Evolutionary conservation across 2,888 invertebrate genomes (phyloP).

Genomic region (Galeopsomyia nigrocyanea): DNA sequence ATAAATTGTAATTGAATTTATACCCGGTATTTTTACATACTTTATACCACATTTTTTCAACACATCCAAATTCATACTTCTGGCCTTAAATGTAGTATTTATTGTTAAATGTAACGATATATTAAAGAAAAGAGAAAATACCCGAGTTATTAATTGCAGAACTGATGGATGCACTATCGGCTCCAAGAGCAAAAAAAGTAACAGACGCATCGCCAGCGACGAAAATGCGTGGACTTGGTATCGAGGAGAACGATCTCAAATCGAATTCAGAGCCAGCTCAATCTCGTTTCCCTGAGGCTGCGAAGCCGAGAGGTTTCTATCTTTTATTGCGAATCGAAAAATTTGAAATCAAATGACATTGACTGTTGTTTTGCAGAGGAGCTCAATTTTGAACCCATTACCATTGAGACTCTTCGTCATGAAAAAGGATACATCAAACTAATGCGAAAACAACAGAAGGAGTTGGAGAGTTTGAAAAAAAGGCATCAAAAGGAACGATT

Average conservation of each 20-base stretch:
- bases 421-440: slow-evolving; percentile 95
- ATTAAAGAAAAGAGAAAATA: too few species aligned
- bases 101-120: too few species aligned
- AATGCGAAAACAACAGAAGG: slow-evolving; percentile 95
- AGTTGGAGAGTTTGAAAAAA: slow-evolving; percentile 91
- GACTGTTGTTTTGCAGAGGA: slow-evolving; percentile 57
- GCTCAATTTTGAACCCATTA: slow-evolving; percentile 91
- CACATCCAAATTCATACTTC: neutral
- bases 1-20: neutral
- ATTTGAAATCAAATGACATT: neutral
- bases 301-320: slow-evolving; percentile 62
- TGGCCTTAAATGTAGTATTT: too few species aligned
- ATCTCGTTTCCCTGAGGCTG: slow-evolving; percentile 57
- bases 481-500: slow-evolving; percentile 94
- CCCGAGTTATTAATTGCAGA: slow-evolving; percentile 71
- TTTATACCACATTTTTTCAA: neutral
- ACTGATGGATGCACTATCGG: slow-evolving; percentile 97
- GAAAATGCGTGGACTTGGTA: slow-evolving; percentile 96
- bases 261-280: slow-evolving; percentile 61
- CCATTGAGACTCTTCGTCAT: slow-evolving; percentile 85
- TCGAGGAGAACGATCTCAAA: slow-evolving; percentile 80
- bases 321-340: slow-evolving; percentile 37
- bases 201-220: slow-evolving; percentile 55
- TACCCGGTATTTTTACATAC: too few species aligned
- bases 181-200: slow-evolving; percentile 80